Percentiles rank a stretch among this genome's conserved stretches.
Conservation (phyloP, 2,797 vertebrate genomes). For the Rhincodon typus region DNA sequence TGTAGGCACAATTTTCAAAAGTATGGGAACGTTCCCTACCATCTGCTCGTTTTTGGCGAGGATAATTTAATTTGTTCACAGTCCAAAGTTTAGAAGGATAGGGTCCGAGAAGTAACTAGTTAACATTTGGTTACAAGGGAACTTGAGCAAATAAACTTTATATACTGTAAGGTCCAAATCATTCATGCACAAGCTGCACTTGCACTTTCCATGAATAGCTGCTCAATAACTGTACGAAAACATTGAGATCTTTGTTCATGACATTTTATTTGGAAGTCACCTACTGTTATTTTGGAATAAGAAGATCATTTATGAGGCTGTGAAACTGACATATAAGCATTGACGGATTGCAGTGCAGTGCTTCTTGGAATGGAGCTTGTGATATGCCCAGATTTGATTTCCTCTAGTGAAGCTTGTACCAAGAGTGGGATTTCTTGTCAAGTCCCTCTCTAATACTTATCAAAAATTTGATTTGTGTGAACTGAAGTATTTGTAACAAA, state of each 20-base stretch:
- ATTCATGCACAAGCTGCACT: background rate
- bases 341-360: background rate
- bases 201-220: background rate
- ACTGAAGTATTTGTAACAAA: background rate
- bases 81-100: too few species aligned
- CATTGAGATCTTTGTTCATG: background rate
- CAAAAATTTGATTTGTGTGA: background rate
- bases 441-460: background rate
- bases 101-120: background rate
- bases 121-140: background rate
- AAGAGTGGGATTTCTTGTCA: background rate
- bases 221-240: background rate
- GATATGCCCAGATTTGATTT: background rate
- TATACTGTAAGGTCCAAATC: background rate
- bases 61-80: background rate
- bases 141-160: background rate
- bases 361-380: background rate
- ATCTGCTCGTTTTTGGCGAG: background rate
- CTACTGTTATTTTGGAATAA: background rate
- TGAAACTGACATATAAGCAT: background rate
- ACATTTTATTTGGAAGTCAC: background rate
- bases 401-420: background rate
- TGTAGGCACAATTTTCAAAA: background rate
- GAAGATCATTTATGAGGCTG: background rate
- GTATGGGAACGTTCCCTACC: background rate